Percentiles rank a stretch among this genome's conserved stretches.
phyloP scores from a whole-genome alignment of 2,797 vertebrate genomes.

The Thripadectes ignobilis region DNA sequence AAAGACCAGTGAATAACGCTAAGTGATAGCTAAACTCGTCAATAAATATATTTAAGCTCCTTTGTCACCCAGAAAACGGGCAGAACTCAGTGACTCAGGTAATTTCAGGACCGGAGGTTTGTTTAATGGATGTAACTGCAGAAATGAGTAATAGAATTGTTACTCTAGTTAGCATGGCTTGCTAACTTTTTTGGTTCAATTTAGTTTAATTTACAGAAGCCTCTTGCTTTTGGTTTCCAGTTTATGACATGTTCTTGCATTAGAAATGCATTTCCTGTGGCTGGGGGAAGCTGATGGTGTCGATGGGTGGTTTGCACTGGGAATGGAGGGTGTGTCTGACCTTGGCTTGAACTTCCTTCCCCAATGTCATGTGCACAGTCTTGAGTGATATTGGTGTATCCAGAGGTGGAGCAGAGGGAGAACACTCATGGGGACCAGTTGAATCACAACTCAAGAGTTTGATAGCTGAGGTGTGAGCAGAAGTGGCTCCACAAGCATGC shows the following conservation, averaged over 20 bases:
- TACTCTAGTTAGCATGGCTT: neutral
- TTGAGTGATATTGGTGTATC: neutral
- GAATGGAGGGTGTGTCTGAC: neutral
- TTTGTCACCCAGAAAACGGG: neutral
- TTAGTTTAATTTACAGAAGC: neutral
- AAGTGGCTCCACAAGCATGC: neutral
- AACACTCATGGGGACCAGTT: rapidly evolving
- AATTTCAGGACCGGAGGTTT: neutral
- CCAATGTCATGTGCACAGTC: rapidly evolving
- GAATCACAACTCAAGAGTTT: neutral
- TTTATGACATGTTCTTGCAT: rapidly evolving
- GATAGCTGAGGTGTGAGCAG: neutral
- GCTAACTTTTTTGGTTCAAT: neutral
- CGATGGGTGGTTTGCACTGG: neutral
- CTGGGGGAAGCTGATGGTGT: neutral
- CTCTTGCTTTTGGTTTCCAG: neutral
- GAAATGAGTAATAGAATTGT: neutral
- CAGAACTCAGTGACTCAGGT: neutral
- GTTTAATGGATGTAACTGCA: neutral
- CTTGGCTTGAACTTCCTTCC: neutral
- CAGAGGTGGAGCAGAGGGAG: neutral
- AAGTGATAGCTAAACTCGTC: neutral
- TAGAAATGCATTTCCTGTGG: neutral
- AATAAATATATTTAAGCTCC: neutral
- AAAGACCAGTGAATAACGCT: neutral